Evolutionary conservation across 2,797 vertebrate species (phyloP), one percentile per base, ranked within the genome.

Genomic region (Nasua narica): DNA sequence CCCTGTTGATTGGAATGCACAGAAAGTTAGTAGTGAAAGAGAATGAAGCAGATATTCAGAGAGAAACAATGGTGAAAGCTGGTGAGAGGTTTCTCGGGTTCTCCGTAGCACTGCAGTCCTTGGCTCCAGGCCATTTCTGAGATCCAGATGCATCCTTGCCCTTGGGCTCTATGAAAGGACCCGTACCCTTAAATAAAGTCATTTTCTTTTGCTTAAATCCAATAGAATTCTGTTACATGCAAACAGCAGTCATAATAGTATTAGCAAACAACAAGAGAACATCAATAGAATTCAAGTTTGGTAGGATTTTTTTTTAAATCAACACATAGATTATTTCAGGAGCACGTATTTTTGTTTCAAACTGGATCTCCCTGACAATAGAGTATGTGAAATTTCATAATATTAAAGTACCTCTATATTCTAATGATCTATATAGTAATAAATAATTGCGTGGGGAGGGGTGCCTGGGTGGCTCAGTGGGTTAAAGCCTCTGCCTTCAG

Each of bases 401-500:
- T 93, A 95, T 52, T 90, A 91, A 97, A 85, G 74, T 70, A 79
- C 8, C 84, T 86, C 81, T 94, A 54, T 91, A 91, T 79, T 96
- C 77, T 88, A 89, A 72, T 84, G 27, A 79, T 69, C 83, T 78
- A 83, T 15, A 83, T 58, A 77, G 46, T 90, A 72, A 94, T 81
- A 91, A 78, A 76, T 62, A 69, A 91, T 87, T 88, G 76, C 84
- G 87, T n/a, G 65, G 16, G n/a, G 18, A 65, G 16, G n/a, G 18
- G n/a, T 67, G n/a, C 65, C 65, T 35, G 18, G 65, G 65, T 67
- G 65, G n/a, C 16, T 67, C n/a, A 67, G 40, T 40, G 3, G 40
- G 40, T 40, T 40, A n/a, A n/a, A n/a, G n/a, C n/a, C n/a, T n/a
- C n/a, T n/a, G n/a, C n/a, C n/a, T n/a, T n/a, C n/a, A n/a, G n/a